phyloP scores from a whole-genome alignment of 2,888 invertebrate genomes.

The Euproctis similis region DNA sequence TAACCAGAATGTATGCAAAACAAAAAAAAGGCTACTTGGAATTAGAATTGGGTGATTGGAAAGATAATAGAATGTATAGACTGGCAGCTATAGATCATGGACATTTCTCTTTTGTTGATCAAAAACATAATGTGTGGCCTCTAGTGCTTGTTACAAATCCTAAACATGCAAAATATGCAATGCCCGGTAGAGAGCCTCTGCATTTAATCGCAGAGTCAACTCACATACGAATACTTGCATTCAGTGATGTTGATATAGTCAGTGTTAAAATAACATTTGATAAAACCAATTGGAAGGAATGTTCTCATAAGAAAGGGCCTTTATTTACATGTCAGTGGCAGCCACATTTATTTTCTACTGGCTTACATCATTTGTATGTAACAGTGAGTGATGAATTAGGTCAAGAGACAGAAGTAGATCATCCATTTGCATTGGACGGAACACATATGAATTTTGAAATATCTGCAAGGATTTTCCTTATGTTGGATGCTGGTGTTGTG shows the following conservation, averaged over 20 bases:
- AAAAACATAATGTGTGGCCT: slow-evolving; percentile 86
- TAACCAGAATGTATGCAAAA: slow-evolving; percentile 89
- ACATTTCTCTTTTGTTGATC: slow-evolving; percentile 88
- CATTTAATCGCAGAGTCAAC: slow-evolving; percentile 80
- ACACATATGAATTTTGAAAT: slow-evolving; percentile 79
- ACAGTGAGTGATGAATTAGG: slow-evolving; percentile 75
- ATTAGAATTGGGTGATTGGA: slow-evolving; percentile 94
- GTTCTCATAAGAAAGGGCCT: slow-evolving; percentile 78
- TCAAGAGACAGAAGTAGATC: slow-evolving; percentile 73
- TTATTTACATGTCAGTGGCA: slow-evolving; percentile 85
- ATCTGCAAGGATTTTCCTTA: slow-evolving; percentile 82
- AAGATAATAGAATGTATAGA: slow-evolving; percentile 89
- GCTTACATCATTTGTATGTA: slow-evolving; percentile 81
- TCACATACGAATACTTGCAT: slow-evolving; percentile 87
- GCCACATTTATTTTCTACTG: slow-evolving; percentile 77
- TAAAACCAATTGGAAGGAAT: slow-evolving; percentile 78
- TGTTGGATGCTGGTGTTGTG: slow-evolving; percentile 83
- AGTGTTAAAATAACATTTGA: slow-evolving; percentile 82
- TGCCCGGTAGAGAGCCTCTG: slow-evolving; percentile 84
- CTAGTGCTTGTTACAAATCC: slow-evolving; percentile 91
- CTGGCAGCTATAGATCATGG: slow-evolving; percentile 92
- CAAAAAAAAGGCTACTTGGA: slow-evolving; percentile 90
- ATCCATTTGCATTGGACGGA: slow-evolving; percentile 87
- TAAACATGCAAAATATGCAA: slow-evolving; percentile 85
- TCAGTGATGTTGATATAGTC: slow-evolving; percentile 80